These are phyloP conservation scores for Tachyglossus aculeatus DNA, from an alignment of 2,797 vertebrate genomes.

Conservation along the genomic window DNA sequence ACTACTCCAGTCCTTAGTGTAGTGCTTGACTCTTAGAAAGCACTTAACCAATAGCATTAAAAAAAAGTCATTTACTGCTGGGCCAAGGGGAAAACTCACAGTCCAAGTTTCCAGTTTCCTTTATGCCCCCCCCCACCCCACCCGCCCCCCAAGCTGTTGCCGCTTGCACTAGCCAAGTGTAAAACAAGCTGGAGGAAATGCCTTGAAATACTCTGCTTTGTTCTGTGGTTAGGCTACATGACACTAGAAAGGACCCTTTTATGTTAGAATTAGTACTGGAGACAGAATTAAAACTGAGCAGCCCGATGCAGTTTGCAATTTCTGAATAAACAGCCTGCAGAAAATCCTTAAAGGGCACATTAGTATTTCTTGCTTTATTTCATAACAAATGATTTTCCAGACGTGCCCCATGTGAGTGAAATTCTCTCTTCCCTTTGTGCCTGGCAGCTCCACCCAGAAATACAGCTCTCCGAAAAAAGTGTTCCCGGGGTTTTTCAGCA, in stretches of 20 bases:
- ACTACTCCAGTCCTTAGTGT: no score
- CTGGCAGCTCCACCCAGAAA: constrained; percentile 20
- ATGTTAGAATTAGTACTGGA: constrained; percentile 44
- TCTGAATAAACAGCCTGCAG: constrained; percentile 57
- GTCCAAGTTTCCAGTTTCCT: neutral
- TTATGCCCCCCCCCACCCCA: neutral
- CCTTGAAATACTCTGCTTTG: neutral
- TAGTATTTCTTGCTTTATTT: constrained; percentile 49
- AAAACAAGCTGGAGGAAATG: neutral
- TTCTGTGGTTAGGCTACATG: constrained; percentile 14
- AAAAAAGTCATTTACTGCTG: no score
- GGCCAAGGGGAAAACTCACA: no score
- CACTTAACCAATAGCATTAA: no score
- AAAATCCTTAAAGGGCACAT: constrained; percentile 49
- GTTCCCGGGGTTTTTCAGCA: no score
- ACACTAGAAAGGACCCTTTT: constrained; percentile 46
- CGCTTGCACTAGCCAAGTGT: neutral
- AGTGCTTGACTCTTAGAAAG: no score
- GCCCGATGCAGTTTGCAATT: constrained; percentile 39
- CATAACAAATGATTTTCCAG: constrained; percentile 49
- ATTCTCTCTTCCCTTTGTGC: neutral
- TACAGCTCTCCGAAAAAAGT: constrained; percentile 18
- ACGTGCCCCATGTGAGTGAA: constrained; percentile 30
- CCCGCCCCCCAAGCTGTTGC: neutral
- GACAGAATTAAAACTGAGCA: constrained; percentile 59